Base-by-base conservation (phyloP, 2,797 vertebrate species). In the Dendrocincla fuliginosa region DNA sequence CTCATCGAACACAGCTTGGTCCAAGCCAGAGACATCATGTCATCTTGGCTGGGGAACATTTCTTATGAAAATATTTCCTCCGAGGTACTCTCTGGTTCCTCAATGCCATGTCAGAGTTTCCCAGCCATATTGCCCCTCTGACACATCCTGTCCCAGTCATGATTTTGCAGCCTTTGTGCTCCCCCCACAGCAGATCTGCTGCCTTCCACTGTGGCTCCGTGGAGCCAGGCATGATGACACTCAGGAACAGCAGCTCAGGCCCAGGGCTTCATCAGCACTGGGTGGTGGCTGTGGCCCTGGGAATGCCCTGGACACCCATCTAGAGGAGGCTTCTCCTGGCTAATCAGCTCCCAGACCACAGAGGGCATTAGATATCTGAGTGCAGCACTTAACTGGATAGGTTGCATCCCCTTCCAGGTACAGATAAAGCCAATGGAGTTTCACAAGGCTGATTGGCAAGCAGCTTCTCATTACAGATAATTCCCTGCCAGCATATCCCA, bases 391-490 rank as follows among this genome's bases (percentile, higher is more conserved):
- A 70, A 47, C 61, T 39, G 42, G 83, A 44, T 14, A 76, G 87
- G 82, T 88, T 0, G 2, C 52, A 68, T 74, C 75, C 55, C 53
- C 84, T 90, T 89, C 77, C 52, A 92, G 84, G 55, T 73, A 63
- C 85, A 81, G 93, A 64, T 82, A 95, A 97, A 89, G 89, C 56
- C 84, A 91, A 18, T 3, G 28, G 81, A 89, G 87, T 95, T 92
- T 90, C 90, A 90, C 91, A 76, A 71, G 8, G 19, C 94, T 97
- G 96, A 89, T 68, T 97, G 96, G 96, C 96, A 97, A 95, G 94
- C 64, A 53, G 78, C 78, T 94, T 96, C 93, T 95, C 93, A 93
- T 78, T 90, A 91, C 94, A 97, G 93, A 97, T 97, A 97, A 97
- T 97, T 97, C 87, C 76, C 95, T 92, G 96, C 95, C 96, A 97